phyloP scores from a whole-genome alignment of 2,113 vertebrate genomes.

The Myrmecophaga tridactyla region DNA sequence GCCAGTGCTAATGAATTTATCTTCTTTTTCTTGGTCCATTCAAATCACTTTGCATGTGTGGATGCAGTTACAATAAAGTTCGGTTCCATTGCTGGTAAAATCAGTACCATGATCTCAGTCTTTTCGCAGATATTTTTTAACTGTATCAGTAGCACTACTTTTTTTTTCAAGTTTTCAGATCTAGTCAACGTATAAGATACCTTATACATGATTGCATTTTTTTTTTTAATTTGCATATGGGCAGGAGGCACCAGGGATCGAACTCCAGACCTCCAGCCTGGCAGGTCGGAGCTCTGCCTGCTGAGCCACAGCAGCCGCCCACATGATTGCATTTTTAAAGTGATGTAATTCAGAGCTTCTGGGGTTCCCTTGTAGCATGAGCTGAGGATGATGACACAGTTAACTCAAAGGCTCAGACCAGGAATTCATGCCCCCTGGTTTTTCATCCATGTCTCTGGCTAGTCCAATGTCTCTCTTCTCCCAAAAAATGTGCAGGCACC shows the following conservation, averaged over 20 bases:
- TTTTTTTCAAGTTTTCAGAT: not conserved
- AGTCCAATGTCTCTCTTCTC: fast-evolving
- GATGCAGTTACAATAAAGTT: fast-evolving
- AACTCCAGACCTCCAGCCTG: too few species aligned
- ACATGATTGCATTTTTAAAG: too few species aligned
- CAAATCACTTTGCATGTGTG: fast-evolving
- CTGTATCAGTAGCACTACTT: not conserved
- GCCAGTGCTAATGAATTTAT: not conserved
- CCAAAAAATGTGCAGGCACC: fast-evolving
- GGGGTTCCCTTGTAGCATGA: fast-evolving
- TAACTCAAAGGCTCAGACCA: not conserved
- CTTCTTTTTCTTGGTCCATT: not conserved
- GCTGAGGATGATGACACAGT: too few species aligned
- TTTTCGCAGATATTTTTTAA: too few species aligned
- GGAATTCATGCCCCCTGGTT: too few species aligned
- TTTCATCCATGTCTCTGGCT: not conserved
- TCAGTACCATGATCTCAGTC: not conserved
- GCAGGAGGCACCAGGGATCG: too few species aligned
- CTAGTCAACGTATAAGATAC: not conserved
- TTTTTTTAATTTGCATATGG: too few species aligned
- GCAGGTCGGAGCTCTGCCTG: too few species aligned
- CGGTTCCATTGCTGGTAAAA: not conserved
- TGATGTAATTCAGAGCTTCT: fast-evolving
- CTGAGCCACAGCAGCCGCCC: too few species aligned
- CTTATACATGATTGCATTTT: too few species aligned